A percentile compares a stretch with the other conserved stretches of the same genome.
Evolutionary conservation across 2,888 invertebrate genomes (phyloP).

Genomic region (Spilosoma lubricipeda): DNA sequence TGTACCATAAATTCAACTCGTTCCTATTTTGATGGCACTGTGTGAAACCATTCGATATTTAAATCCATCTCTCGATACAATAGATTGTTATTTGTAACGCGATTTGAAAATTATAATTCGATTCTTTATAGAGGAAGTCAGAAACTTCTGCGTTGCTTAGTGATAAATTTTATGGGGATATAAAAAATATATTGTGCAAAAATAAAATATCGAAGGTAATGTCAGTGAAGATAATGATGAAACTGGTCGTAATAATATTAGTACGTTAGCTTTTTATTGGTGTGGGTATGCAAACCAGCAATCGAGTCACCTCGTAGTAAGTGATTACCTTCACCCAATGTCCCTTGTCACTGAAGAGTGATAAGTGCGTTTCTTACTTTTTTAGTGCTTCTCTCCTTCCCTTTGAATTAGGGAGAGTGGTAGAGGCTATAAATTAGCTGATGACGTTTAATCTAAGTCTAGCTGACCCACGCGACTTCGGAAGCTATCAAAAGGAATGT

Average conservation of each 20-base stretch:
- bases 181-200: background rate
- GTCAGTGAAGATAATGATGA: background rate
- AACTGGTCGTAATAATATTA: background rate
- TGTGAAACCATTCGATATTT: slow-evolving; percentile 37
- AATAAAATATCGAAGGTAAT: background rate
- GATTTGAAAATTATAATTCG: background rate
- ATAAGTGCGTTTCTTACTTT: too few relatives aligned
- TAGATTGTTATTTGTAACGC: slow-evolving; percentile 11
- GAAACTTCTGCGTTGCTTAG: background rate
- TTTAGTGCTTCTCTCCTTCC: too few relatives aligned
- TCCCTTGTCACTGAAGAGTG: too few relatives aligned
- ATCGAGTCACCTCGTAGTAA: too few relatives aligned
- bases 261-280: background rate
- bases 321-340: too few relatives aligned
- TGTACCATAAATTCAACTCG: slow-evolving; percentile 40
- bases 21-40: slow-evolving; percentile 16
- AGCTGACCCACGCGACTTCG: too few relatives aligned
- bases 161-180: background rate
- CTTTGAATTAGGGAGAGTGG: too few relatives aligned
- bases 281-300: too few relatives aligned
- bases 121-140: background rate
- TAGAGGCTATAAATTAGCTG: too few relatives aligned
- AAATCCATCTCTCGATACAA: slow-evolving; percentile 18
- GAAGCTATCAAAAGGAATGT: too few relatives aligned
- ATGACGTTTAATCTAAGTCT: too few relatives aligned